phyloP scores from a whole-genome alignment of 2,113 vertebrate species.

The Rhinogobius similis region DNA sequence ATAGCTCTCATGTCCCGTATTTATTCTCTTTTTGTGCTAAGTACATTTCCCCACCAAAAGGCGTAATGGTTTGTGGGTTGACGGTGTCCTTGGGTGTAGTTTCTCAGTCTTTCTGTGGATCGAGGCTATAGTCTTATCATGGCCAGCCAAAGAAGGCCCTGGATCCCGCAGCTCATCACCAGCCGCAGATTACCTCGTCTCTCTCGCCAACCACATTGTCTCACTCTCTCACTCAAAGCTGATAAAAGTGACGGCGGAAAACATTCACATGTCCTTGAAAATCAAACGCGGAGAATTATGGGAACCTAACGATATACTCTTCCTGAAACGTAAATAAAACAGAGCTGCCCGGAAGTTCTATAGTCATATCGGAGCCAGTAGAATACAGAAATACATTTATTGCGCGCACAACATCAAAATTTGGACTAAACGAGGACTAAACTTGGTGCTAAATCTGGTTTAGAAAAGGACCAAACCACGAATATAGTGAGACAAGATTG shows the following conservation, averaged over 20 bases:
- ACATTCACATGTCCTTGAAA: slow-evolving; percentile 2
- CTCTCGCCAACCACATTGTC: slow-evolving; percentile 53
- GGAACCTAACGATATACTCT: not conserved
- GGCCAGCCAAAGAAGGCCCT: slow-evolving; percentile 47
- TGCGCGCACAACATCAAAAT: not conserved
- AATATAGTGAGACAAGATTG: too few relatives aligned
- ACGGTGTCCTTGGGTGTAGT: slow-evolving; percentile 20
- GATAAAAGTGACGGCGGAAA: slow-evolving; percentile 46
- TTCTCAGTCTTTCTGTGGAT: slow-evolving; percentile 35
- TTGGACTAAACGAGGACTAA: not conserved
- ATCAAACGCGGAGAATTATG: not conserved
- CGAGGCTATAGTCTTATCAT: slow-evolving; percentile 57
- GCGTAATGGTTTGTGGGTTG: slow-evolving; percentile 32
- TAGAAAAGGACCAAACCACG: too few relatives aligned
- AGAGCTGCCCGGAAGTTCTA: not conserved
- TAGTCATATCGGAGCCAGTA: not conserved
- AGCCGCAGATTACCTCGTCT: slow-evolving; percentile 51
- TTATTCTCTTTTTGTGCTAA: slow-evolving; percentile 1
- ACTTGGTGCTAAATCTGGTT: too few relatives aligned
- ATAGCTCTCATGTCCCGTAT: not conserved
- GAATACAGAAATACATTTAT: not conserved
- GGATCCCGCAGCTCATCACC: slow-evolving; percentile 63
- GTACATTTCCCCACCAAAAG: slow-evolving; percentile 10
- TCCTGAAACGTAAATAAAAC: not conserved
- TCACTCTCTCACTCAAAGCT: slow-evolving; percentile 23